phyloP scores from a whole-genome alignment of 2,888 invertebrate genomes.

The Pyrrhosoma nymphula region DNA sequence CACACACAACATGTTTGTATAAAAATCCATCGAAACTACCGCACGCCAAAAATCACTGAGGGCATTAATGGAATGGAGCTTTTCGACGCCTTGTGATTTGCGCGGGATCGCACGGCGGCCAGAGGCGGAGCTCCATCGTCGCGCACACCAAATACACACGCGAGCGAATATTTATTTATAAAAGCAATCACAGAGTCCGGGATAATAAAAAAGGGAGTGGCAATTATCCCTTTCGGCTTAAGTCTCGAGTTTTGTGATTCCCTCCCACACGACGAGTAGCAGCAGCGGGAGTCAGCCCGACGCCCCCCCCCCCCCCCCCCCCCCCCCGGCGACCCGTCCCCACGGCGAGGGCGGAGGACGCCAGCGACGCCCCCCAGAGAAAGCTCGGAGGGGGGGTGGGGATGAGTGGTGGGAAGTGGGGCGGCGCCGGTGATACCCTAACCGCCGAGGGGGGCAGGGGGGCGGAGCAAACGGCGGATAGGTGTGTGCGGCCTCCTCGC shows the following conservation, averaged over 20 bases:
- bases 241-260: background rate
- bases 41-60: background rate
- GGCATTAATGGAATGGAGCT: background rate
- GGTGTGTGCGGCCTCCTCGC: too few relatives aligned
- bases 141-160: background rate
- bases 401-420: background rate
- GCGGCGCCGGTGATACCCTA: too few relatives aligned
- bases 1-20: too few relatives aligned
- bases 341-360: too few relatives aligned
- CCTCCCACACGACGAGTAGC: background rate
- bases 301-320: too few relatives aligned
- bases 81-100: background rate
- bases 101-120: background rate
- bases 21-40: too few relatives aligned
- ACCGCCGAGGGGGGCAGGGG: background rate
- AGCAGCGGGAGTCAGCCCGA: too few relatives aligned
- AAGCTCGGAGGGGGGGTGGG: too few relatives aligned
- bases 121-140: background rate
- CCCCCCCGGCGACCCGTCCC: too few relatives aligned
- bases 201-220: background rate
- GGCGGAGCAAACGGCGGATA: background rate
- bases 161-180: background rate
- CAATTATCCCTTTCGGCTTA: background rate
- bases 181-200: background rate
- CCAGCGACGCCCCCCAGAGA: too few relatives aligned